These are phyloP conservation scores for Pagetopsis macropterus DNA, from an alignment of 2,797 vertebrate species.

Conservation along the genomic window DNA sequence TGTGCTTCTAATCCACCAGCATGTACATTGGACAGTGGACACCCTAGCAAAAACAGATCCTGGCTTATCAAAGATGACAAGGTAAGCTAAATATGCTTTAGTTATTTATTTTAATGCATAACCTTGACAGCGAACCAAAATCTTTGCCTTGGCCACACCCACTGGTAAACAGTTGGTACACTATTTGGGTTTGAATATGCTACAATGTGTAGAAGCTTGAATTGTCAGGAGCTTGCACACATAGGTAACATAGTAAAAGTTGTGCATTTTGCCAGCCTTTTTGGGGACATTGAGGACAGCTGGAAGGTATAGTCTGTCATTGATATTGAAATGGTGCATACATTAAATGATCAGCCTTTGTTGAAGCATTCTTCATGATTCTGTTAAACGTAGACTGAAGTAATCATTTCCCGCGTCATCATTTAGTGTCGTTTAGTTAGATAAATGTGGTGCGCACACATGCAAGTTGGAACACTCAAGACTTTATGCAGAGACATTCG, in stretches of 20 bases:
- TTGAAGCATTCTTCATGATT: not conserved
- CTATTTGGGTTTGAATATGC: not conserved
- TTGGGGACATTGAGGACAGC: not conserved
- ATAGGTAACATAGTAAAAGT: not conserved
- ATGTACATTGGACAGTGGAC: conserved; percentile 85
- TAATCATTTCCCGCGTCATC: not conserved
- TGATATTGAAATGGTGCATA: not conserved
- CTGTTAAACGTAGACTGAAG: not conserved
- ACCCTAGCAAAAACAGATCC: conserved; percentile 80
- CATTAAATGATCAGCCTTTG: not conserved
- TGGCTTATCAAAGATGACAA: conserved; percentile 88
- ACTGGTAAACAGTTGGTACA: not conserved
- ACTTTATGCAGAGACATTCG: conserved; percentile 20
- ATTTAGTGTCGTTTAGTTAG: conserved; percentile 21
- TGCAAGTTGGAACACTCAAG: conserved; percentile 21
- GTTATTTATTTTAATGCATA: not conserved
- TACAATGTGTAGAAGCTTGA: conserved; percentile 1
- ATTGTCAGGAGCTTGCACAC: not conserved
- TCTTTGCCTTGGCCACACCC: conserved; percentile 22
- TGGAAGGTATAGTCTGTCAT: conserved; percentile 1
- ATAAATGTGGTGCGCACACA: conserved; percentile 18
- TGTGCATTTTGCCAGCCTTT: not conserved
- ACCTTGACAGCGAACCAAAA: not conserved
- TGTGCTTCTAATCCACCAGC: conserved; percentile 79
- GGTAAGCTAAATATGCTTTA: conserved; percentile 63